Evolutionary conservation across 1,140 invertebrate species (phyloP), one percentile per base, ranked within the genome.

Genomic region (Cydia pomonella): DNA sequence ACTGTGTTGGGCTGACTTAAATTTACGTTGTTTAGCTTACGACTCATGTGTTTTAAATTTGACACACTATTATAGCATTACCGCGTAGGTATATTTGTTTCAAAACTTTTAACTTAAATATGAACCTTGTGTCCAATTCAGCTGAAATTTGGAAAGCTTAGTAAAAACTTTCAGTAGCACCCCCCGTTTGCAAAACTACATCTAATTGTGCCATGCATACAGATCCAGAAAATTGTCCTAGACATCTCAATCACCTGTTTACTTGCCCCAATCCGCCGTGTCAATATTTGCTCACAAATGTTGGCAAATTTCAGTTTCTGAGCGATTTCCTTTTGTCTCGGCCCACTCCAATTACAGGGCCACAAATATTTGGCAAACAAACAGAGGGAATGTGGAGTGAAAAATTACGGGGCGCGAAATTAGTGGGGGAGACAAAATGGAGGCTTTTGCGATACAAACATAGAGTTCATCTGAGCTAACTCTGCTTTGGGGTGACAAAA

Each of bases 301-400:
- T 69, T 69, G 64, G n/a, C 64, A 69, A 69, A 69, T 33, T 69
- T 18, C 64, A 69, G 64, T 69, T 69, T 69, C 64, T 69, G 64
- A 33, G 29, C 64, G 64, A 69, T 69, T 69, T 33, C 64, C 64
- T 69, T 69, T 69, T 69, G 64, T 69, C 64, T 69, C 64, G n/a
- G 1, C 0, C 47, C 27, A 69, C 29, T 69, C 64, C 64, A 69
- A 69, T 69, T 69, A 69, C 29, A 38, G 64, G 27, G 27, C 9
- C 64, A 69, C 64, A 69, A 69, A 69, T 69, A 69, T 69, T 69
- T 69, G 64, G 29, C 64, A 29, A 69, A 69, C 64, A 21, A 69
- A 69, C 64, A 69, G 27, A 29, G 3, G 9, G 64, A 38, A 69
- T 41, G 29, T 38, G 64, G 29, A 38, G 64, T 69, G 64, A 69